Base-by-base conservation (phyloP, 2,888 invertebrate genomes). In the Pachymerium ferrugineum region DNA sequence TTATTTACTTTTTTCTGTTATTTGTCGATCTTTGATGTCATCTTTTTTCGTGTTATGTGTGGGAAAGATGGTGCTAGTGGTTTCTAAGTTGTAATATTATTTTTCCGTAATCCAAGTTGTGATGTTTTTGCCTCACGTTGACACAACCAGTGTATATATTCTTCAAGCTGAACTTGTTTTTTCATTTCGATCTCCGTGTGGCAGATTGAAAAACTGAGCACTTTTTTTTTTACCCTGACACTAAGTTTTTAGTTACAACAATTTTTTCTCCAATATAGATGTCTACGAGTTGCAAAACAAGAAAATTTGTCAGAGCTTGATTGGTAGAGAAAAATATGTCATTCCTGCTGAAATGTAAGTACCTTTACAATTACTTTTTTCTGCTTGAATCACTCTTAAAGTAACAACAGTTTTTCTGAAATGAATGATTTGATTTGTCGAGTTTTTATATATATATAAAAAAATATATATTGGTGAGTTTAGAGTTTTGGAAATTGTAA, bases 51-150 rank as follows among this genome's bases (percentile, higher is more conserved):
- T 62, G 62, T 62, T 62, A 28, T 62, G 62, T 16, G 28, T 62
- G 62, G 8, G 28, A 62, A 62, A 28, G 62, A 62, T 62, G n/a
- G 14, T 62, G 62, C 28, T 62, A 62, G 62, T 62, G 62, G 62
- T 62, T 28, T 62, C 28, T 62, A 28, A 62, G 62, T 28, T 62
- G 62, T 28, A 62, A 62, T 62, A 62, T 62, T 62, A 62, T 62
- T 62, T 62, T 62, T 25, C 62, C 12, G 62, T 62, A 62, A 62
- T 62, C 62, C 28, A 28, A 62, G 62, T 28, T 62, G 8, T 28
- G 62, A 62, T 62, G 62, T 62, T 62, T 62, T 62, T 62, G 62
- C 62, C 28, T 28, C 25, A 62, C 62, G 28, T 28, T 62, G 62
- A 25, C 62, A 25, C 22, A 62, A 62, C 62, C n/a, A 25, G 25